A percentile compares a stretch with the other conserved stretches of the same genome.
phyloP scores from a whole-genome alignment of 2,113 vertebrate genomes.

The Crotalus horridus region DNA sequence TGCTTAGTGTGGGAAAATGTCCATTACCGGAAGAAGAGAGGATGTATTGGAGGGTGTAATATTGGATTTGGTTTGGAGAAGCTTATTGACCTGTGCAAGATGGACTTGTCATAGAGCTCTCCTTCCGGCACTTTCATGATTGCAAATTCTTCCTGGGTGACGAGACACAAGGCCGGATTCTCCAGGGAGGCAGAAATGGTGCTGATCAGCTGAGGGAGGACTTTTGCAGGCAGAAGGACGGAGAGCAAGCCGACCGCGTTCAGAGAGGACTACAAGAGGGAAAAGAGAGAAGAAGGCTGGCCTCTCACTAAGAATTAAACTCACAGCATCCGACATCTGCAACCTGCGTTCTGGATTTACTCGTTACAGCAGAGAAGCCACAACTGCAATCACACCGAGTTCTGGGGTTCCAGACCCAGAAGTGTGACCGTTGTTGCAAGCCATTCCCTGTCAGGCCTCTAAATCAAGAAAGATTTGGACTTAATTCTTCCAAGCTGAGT shows the following conservation, averaged over 20 bases:
- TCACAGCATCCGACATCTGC: neutral
- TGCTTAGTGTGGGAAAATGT: too few species aligned
- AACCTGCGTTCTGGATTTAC: neutral
- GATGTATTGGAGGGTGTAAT: too few species aligned
- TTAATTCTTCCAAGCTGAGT: neutral
- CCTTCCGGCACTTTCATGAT: conserved; percentile 90
- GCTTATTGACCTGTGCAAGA: conserved; percentile 84
- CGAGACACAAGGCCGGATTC: conserved; percentile 77
- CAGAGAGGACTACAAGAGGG: conserved; percentile 75
- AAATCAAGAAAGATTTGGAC: too few species aligned
- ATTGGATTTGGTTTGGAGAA: too few species aligned
- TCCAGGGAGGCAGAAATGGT: conserved; percentile 78
- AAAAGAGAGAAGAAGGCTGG: conserved; percentile 45
- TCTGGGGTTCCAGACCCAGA: neutral
- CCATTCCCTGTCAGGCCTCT: neutral
- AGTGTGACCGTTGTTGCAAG: neutral
- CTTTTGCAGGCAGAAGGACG: conserved; percentile 79
- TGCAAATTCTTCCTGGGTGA: conserved; percentile 88
- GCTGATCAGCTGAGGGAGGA: conserved; percentile 83
- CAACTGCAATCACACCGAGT: neutral
- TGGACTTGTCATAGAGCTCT: conserved; percentile 89
- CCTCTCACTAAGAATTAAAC: neutral
- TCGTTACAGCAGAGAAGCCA: neutral
- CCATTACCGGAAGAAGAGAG: too few species aligned
- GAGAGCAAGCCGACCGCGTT: conserved; percentile 87